Conservation (phyloP, 2,113 vertebrate genomes). For the Merops nubicus region DNA sequence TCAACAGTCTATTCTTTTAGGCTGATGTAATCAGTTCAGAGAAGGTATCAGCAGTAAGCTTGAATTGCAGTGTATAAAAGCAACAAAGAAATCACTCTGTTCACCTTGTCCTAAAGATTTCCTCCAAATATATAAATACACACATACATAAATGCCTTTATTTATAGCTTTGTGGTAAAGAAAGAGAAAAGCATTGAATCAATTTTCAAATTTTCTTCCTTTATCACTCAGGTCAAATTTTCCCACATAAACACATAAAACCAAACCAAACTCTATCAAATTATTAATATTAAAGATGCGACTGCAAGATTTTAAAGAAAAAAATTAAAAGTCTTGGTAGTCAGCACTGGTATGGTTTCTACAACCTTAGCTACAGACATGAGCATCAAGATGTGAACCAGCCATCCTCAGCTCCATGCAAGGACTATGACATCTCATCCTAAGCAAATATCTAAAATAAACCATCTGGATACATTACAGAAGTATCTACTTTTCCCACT, state of each 20-base stretch:
- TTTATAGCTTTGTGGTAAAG: neutral
- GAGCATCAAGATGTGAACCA: neutral
- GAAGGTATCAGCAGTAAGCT: neutral
- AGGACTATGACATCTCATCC: neutral
- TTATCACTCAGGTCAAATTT: neutral
- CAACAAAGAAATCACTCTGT: neutral
- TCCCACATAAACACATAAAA: neutral
- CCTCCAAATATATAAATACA: neutral
- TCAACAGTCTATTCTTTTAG: neutral
- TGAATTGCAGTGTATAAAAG: neutral
- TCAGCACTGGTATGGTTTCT: neutral
- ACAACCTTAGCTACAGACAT: neutral
- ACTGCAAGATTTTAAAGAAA: neutral
- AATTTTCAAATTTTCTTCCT: constrained; percentile 5
- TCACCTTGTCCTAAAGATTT: neutral
- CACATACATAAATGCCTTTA: neutral
- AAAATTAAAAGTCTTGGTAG: neutral
- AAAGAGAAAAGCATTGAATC: constrained; percentile 14
- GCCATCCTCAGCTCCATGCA: neutral
- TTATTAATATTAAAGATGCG: neutral
- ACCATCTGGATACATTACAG: neutral
- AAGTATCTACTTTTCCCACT: neutral
- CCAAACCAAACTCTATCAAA: neutral
- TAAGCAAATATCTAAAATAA: neutral
- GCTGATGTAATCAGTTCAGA: neutral